A percentile compares a stretch with the other conserved stretches of the same genome.
Conservation (phyloP, 1,140 invertebrate species). For the Nixonia krombeini region DNA sequence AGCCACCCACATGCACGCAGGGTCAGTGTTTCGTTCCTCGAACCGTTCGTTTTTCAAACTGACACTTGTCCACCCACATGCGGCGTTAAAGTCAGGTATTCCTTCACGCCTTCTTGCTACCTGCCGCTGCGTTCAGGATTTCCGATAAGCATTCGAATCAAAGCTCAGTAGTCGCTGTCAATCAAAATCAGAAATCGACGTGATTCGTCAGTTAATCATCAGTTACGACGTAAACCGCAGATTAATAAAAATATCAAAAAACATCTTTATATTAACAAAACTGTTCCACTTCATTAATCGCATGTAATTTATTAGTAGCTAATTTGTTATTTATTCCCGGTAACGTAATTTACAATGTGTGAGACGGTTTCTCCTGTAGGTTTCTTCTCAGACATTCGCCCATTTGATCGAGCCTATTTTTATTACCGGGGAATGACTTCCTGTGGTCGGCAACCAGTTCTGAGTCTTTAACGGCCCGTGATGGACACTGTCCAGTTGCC, state of each 20-base stretch:
- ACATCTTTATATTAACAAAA: too few relatives aligned
- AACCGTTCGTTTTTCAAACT: conserved; percentile 28
- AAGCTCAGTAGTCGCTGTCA: conserved; percentile 24
- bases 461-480: conserved; percentile 36
- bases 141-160: conserved; percentile 27
- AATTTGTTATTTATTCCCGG: too few relatives aligned
- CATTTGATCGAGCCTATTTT: too few relatives aligned
- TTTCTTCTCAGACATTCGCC: too few relatives aligned
- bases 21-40: conserved; percentile 21
- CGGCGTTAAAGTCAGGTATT: conserved; percentile 40
- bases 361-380: too few relatives aligned
- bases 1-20: conserved; percentile 22
- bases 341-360: too few relatives aligned
- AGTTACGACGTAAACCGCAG: too few relatives aligned
- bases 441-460: too few relatives aligned
- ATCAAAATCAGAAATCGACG: conserved; percentile 12
- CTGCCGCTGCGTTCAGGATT: conserved; percentile 28
- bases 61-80: conserved; percentile 57
- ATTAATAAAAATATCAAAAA: too few relatives aligned
- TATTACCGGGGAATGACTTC: conserved; percentile 46
- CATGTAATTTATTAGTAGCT: too few relatives aligned
- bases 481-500: conserved; percentile 49
- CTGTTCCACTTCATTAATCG: too few relatives aligned
- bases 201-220: background rate
- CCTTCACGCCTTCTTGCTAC: conserved; percentile 32